These are phyloP conservation scores for Geophilus truncorum DNA, from an alignment of 2,888 invertebrate genomes.

Conservation along the genomic window DNA sequence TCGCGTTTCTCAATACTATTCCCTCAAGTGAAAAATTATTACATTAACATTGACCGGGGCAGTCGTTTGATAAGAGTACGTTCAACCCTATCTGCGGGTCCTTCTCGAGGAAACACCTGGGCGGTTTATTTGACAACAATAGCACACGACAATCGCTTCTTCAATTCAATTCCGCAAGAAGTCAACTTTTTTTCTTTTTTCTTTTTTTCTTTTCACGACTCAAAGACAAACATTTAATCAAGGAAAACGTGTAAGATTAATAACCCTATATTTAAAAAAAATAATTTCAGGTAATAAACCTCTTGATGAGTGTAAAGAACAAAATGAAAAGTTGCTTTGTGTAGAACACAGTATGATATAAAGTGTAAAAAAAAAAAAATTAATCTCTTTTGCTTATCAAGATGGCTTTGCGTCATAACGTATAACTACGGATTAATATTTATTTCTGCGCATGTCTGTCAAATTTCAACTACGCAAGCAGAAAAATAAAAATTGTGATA, in stretches of 20 bases:
- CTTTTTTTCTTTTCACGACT: neutral
- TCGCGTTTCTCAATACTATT: conserved; percentile 18
- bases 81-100: conserved; percentile 5
- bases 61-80: conserved; percentile 19
- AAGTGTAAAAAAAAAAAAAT: neutral
- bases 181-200: neutral
- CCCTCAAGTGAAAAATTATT: conserved; percentile 27
- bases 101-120: conserved; percentile 6
- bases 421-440: conserved; percentile 2
- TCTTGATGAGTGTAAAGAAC: neutral
- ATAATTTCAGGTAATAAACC: neutral
- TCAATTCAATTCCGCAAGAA: neutral
- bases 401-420: conserved; percentile 2
- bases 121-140: conserved; percentile 13
- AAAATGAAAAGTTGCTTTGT: neutral
- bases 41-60: conserved; percentile 27
- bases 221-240: neutral
- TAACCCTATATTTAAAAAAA: neutral
- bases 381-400: conserved; percentile 7
- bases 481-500: neutral
- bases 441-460: conserved; percentile 4
- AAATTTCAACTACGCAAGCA: neutral
- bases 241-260: neutral
- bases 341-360: neutral
- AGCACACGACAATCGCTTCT: neutral